Evolutionary conservation across 2,113 vertebrate species (phyloP).

Genomic region (Dasypus novemcinctus): DNA sequence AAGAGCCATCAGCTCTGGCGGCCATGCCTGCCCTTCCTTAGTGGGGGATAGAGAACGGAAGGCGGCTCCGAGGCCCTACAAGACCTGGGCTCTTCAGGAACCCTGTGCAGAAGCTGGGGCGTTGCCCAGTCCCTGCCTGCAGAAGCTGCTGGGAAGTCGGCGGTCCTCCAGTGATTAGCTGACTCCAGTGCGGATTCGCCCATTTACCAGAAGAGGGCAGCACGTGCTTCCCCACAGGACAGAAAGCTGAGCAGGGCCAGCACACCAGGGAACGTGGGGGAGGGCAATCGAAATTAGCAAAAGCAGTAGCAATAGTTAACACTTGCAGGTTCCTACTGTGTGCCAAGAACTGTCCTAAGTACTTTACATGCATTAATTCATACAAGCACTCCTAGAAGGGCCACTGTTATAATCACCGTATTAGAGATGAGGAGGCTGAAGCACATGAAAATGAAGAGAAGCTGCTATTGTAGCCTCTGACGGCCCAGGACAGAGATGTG

Average conservation of each 20-base stretch:
- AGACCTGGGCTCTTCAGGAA: not conserved
- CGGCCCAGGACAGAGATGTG: not conserved
- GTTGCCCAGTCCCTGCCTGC: rapidly evolving
- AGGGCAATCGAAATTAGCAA: not conserved
- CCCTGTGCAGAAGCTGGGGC: not conserved
- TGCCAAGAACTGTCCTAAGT: not conserved
- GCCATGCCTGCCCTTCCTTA: not conserved
- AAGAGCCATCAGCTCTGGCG: not conserved
- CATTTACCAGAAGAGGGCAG: slow-evolving; percentile 72
- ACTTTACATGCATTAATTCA: not conserved
- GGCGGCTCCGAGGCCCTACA: not conserved
- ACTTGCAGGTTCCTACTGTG: not conserved
- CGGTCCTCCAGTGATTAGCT: rapidly evolving
- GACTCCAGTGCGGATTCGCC: not conserved
- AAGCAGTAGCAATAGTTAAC: not conserved
- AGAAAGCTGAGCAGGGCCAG: rapidly evolving
- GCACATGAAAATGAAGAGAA: not conserved
- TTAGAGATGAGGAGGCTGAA: not conserved
- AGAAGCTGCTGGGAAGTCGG: not conserved
- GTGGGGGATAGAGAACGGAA: not conserved
- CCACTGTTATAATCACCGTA: not conserved
- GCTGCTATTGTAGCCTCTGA: not conserved
- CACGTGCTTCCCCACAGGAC: not conserved
- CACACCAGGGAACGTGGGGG: rapidly evolving
- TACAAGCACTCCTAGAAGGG: not conserved